Evolutionary conservation across 2,113 vertebrate species (phyloP).

Genomic region (Quiscalus mexicanus): DNA sequence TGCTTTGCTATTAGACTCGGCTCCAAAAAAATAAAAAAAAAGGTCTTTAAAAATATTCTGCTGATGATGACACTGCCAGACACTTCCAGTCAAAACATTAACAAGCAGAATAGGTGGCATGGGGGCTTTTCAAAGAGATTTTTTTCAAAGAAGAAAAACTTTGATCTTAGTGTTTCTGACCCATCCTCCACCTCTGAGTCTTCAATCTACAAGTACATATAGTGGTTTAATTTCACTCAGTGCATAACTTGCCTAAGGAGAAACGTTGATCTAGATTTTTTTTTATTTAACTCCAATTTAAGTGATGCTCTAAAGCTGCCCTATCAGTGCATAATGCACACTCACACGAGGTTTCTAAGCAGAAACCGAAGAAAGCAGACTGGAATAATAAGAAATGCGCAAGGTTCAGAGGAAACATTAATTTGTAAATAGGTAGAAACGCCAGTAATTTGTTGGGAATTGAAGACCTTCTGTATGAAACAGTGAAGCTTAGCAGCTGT

Average conservation of each 20-base stretch:
- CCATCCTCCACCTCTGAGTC: conserved; percentile 80
- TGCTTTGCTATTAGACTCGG: conserved; percentile 69
- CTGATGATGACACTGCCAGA: conserved; percentile 68
- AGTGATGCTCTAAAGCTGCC: conserved; percentile 73
- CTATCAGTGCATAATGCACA: conserved; percentile 31
- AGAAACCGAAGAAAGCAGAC: conserved; percentile 64
- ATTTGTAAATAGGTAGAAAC: conserved; percentile 77
- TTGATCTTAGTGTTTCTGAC: conserved; percentile 82
- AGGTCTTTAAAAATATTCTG: conserved; percentile 74
- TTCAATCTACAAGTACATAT: conserved; percentile 76
- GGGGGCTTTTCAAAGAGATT: conserved; percentile 78
- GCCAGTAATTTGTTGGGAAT: conserved; percentile 74
- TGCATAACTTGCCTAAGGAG: conserved; percentile 82
- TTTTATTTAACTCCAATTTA: conserved; percentile 76
- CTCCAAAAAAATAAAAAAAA: conserved; percentile 39
- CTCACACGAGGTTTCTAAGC: conserved; percentile 59
- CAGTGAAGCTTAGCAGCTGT: conserved; percentile 66
- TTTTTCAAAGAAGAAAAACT: conserved; percentile 81
- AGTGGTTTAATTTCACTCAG: conserved; percentile 80
- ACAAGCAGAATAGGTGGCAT: conserved; percentile 78
- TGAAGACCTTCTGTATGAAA: conserved; percentile 71
- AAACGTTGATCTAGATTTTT: conserved; percentile 82
- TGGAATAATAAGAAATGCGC: conserved; percentile 65
- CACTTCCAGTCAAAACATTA: conserved; percentile 82
- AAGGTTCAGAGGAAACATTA: conserved; percentile 68